Evolutionary conservation across 1,140 invertebrate genomes (phyloP), one percentile per base, ranked within the genome.

Genomic region (Brachionus angularis): DNA sequence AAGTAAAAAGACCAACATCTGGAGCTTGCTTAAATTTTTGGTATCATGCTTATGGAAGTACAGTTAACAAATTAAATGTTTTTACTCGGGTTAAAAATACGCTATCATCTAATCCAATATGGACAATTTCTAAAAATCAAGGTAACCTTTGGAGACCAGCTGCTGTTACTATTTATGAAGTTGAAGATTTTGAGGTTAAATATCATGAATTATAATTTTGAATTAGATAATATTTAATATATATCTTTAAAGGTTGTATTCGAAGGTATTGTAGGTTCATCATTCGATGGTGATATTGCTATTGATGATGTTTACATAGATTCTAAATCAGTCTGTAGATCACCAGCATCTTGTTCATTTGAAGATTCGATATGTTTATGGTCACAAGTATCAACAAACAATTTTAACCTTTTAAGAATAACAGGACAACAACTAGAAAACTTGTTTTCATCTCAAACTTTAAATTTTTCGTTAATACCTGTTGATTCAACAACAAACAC

Each of bases 201-300:
- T n/a, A n/a, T n/a, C n/a, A n/a, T n/a, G n/a, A n/a, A 12, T 29
- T 1, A 12, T 33, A 8, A 21, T 44, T n/a, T n/a, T 46, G 12
- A 5, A 14, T 31, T 64, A 12, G 16, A 16, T 33, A 1, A 33
- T 1, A 16, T 29, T 21, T 50, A 7, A 74, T 42, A 62, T 76
- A 14, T n/a, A n/a, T n/a, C 74, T 73, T 81, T 79, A 64, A 82
- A 88, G 83, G 81, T 88, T 33, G 81, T 87, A 1, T 85, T 89
- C 70, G 84, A 87, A 77, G 87, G 84, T 2, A 83, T 83, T 58
- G 83, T 88, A 7, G 88, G 88, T 5, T 82, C 82, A 64, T 88
- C 87, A 71, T 85, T 83, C 53, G n/a, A n/a, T n/a, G 87, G 87
- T 16, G 87, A 89, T 74, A 88, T 89, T 75, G 87, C 87, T 12